phyloP scores from a whole-genome alignment of 2,888 invertebrate genomes.

The Neelides folsomi region DNA sequence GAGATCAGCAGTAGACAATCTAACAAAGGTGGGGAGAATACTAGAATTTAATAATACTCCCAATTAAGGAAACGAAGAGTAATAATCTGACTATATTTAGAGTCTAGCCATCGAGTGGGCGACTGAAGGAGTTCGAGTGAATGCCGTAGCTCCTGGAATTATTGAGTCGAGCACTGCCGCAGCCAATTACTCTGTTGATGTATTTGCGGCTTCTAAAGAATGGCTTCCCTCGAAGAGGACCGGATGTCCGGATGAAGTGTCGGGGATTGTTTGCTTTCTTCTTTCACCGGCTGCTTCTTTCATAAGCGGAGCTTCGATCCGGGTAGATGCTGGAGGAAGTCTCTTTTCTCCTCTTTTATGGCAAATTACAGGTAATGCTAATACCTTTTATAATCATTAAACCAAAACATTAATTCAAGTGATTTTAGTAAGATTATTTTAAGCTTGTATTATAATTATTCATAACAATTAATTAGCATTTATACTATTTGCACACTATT shows the following conservation, averaged over 20 bases:
- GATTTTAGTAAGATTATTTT: not conserved
- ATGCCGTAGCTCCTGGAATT: conserved; percentile 41
- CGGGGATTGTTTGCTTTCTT: conserved; percentile 40
- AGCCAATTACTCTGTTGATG: conserved; percentile 39
- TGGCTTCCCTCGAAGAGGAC: conserved; percentile 38
- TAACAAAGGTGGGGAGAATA: conserved; percentile 37
- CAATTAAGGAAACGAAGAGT: no score
- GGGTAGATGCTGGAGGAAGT: conserved; percentile 40
- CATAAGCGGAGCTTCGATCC: conserved; percentile 40
- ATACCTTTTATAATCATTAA: not conserved
- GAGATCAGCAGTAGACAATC: conserved; percentile 41
- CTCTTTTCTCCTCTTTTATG: conserved; percentile 29
- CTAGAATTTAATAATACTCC: not conserved
- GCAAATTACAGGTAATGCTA: not conserved
- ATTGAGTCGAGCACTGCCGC: conserved; percentile 42
- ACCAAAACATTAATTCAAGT: not conserved
- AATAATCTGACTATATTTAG: no score
- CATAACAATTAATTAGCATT: no score
- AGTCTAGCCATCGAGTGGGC: conserved; percentile 43
- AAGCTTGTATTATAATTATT: not conserved
- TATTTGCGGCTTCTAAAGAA: conserved; percentile 36
- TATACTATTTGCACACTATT: no score
- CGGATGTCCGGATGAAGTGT: conserved; percentile 41
- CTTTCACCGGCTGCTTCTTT: conserved; percentile 41
- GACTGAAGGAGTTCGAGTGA: conserved; percentile 40